Conservation (phyloP, 2,888 invertebrate species). For the Encarsia formosa region DNA sequence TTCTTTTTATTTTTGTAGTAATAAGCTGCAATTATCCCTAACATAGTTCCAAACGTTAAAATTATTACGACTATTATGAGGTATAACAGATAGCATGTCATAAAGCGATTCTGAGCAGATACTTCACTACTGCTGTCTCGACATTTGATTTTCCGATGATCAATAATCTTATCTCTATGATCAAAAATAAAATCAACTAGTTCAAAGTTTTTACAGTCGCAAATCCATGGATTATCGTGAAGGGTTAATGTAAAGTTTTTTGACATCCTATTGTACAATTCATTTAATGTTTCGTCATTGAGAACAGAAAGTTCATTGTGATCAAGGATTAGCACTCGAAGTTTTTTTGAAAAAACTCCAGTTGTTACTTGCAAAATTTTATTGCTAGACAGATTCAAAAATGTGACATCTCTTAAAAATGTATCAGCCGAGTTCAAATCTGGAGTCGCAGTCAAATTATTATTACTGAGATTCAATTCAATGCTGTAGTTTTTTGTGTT, state of each 20-base stretch:
- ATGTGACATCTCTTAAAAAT: too few species aligned
- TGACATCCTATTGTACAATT: too few species aligned
- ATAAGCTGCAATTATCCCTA: constrained; percentile 50
- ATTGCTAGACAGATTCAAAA: too few species aligned
- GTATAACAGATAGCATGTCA: constrained; percentile 19
- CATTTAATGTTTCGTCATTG: neutral
- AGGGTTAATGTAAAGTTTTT: constrained; percentile 57
- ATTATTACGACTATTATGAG: constrained; percentile 26
- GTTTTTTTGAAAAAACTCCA: too few species aligned
- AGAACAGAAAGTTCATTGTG: constrained; percentile 9
- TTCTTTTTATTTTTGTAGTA: constrained; percentile 54
- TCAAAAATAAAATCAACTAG: too few species aligned
- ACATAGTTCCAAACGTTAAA: constrained; percentile 45
- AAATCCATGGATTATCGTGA: constrained; percentile 64
- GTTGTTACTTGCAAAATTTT: too few species aligned
- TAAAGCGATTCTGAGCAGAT: constrained; percentile 15
- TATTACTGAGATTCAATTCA: too few species aligned
- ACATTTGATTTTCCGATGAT: constrained; percentile 11
- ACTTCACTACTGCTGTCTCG: neutral
- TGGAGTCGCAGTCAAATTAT: too few species aligned
- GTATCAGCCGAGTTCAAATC: too few species aligned
- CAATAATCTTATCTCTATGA: too few species aligned
- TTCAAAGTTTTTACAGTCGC: constrained; percentile 62
- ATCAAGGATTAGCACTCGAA: constrained; percentile 13
- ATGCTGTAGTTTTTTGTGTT: too few species aligned